Percentiles rank a stretch among this genome's conserved stretches.
Evolutionary conservation across 2,888 invertebrate genomes (phyloP).

Genomic region (Chelonus formosanus): DNA sequence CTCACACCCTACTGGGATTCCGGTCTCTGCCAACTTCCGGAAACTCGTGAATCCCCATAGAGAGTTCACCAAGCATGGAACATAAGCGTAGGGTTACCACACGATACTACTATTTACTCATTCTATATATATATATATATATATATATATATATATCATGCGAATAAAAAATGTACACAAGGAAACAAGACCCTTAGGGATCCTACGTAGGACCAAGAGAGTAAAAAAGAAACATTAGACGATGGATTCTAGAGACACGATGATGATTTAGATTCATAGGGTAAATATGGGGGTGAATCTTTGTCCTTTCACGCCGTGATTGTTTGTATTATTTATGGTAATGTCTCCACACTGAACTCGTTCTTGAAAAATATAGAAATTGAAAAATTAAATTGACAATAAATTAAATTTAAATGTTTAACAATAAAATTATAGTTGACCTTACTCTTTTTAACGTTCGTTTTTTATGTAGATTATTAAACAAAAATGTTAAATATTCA

Average conservation of each 20-base stretch:
- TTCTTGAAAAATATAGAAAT: neutral
- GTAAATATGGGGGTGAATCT: slow-evolving; percentile 45
- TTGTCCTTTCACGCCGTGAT: slow-evolving; percentile 55
- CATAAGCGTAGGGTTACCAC: slow-evolving; percentile 44
- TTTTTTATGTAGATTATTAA: no score
- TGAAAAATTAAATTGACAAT: slow-evolving; percentile 1
- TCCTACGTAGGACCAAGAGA: slow-evolving; percentile 15
- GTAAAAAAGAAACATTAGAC: slow-evolving; percentile 41
- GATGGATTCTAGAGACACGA: slow-evolving; percentile 44
- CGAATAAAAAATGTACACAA: slow-evolving; percentile 3
- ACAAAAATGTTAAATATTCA: no score
- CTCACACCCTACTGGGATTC: slow-evolving; percentile 44
- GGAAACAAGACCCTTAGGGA: neutral
- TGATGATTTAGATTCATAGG: slow-evolving; percentile 45
- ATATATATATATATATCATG: neutral
- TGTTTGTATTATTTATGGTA: slow-evolving; percentile 61
- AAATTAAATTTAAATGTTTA: neutral
- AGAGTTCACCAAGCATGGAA: slow-evolving; percentile 40
- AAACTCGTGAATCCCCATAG: slow-evolving; percentile 41
- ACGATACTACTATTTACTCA: slow-evolving; percentile 12
- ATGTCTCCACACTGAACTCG: slow-evolving; percentile 33
- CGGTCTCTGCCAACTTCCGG: slow-evolving; percentile 54
- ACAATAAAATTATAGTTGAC: no score
- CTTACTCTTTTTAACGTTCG: no score
- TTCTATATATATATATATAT: neutral